Percentiles rank a stretch among this genome's conserved stretches.
Conservation (phyloP, 2,797 vertebrate species). For the Crocodylus rhombifer region DNA sequence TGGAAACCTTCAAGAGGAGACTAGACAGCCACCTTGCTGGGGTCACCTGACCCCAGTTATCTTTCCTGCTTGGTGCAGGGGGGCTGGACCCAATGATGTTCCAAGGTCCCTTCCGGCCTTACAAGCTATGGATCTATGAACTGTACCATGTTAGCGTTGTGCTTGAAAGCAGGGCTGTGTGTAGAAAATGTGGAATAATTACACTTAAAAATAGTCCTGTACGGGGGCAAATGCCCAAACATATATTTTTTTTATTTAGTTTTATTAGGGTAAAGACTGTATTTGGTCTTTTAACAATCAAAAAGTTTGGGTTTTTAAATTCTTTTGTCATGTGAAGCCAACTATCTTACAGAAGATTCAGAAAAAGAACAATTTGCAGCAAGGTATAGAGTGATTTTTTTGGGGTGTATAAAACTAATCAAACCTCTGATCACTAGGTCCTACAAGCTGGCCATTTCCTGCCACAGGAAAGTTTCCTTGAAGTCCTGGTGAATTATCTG, state of each 20-base stretch:
- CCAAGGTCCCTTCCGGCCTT: too few species aligned
- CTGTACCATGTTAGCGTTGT: too few species aligned
- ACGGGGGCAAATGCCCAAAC: too few species aligned
- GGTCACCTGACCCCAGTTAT: too few species aligned
- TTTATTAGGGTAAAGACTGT: background rate
- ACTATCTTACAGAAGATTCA: constrained; percentile 46
- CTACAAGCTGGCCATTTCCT: background rate
- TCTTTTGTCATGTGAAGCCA: constrained; percentile 34
- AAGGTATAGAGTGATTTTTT: constrained; percentile 44
- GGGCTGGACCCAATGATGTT: too few species aligned
- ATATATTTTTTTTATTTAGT: background rate
- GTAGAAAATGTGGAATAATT: too few species aligned
- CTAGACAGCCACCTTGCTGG: too few species aligned
- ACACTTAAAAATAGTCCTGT: too few species aligned
- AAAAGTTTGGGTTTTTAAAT: constrained; percentile 32
- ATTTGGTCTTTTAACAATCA: constrained; percentile 43
- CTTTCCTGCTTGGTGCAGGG: too few species aligned
- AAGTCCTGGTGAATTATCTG: constrained; percentile 31
- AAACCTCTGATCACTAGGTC: constrained; percentile 18
- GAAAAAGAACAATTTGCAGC: background rate
- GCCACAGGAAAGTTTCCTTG: constrained; percentile 11
- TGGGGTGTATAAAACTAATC: constrained; percentile 38
- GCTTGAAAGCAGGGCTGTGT: too few species aligned
- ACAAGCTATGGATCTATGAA: too few species aligned
- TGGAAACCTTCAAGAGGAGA: too few species aligned